Base-by-base conservation (phyloP, 2,797 vertebrate species). In the Chelon labrosus region DNA sequence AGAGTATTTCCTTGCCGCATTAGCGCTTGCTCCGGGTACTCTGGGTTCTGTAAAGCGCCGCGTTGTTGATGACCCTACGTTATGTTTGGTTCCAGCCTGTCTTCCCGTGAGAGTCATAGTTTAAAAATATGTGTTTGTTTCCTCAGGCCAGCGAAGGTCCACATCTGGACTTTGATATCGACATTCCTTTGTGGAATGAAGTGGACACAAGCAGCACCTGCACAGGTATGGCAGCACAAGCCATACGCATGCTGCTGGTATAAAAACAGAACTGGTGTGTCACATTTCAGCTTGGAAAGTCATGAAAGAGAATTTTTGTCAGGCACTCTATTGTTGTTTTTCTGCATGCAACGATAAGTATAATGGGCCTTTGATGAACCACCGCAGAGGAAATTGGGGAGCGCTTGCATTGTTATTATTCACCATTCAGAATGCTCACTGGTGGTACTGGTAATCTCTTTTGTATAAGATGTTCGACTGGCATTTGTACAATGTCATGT, bases 81-180 rank as follows among this genome's bases (percentile, higher is more conserved):
- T 52, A 3, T 0, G 7, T 56, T 67, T 47, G 12, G 31, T 73
- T 59, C 1, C 2, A 13, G 1, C 39, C 2, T 58, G 42, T 2
- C 20, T 65, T 17, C 7, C 20, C 7, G 20, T 39, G 2, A 47
- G 4, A 5, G 65, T 12, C 1, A 3, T 51, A 49, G 9, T 67
- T 80, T 42, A 9, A 75, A 38, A n/a, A 65, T n/a, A 1, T 46
- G 1, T 42, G 10, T 79, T 74, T 73, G 42, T 22, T 82, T 51
- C 90, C 72, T 84, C 85, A 99, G 97, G 91, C 88, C 51, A 91
- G 67, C 50, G 93, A 89, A 58, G 93, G 90, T 82, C 92, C 80
- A 80, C 93, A 93, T 77, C 91, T 98, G 76, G 94, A 96, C 80
- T 97, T 99, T 86, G 97, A 97, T 85, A 91, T 97, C 49, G 94